Evolutionary conservation across 2,797 vertebrate species (phyloP).

Genomic region (Loris lydekkerianus): DNA sequence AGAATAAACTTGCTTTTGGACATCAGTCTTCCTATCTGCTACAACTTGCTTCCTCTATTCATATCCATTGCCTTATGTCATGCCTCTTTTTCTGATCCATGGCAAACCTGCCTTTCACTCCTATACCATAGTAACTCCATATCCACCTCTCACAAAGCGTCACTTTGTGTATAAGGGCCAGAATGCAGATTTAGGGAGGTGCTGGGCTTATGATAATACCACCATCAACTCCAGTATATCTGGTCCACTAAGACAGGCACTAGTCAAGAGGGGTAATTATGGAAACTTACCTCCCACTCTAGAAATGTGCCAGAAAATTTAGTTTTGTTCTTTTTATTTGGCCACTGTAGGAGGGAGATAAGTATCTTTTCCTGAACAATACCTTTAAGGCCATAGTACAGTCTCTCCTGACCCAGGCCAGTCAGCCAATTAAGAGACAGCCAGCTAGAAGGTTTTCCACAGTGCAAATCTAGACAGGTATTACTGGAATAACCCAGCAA

Average conservation of each 20-base stretch:
- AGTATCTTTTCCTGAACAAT: not conserved
- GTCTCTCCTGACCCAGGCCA: not conserved
- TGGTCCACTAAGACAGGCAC: not conserved
- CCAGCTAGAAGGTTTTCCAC: slow-evolving; percentile 57
- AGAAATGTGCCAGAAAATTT: slow-evolving; percentile 25
- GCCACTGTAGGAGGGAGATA: slow-evolving; percentile 12
- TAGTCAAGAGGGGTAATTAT: not conserved
- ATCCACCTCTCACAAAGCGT: not conserved
- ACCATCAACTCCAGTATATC: not conserved
- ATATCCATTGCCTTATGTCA: not conserved
- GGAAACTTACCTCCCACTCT: not conserved
- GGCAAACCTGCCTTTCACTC: not conserved
- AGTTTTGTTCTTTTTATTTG: not conserved
- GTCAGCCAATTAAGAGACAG: slow-evolving; percentile 50
- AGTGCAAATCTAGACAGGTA: not conserved
- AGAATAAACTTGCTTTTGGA: slow-evolving; percentile 31
- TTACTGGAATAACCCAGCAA: slow-evolving; percentile 34
- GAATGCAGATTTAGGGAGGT: slow-evolving; percentile 2
- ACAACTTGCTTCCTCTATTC: not conserved
- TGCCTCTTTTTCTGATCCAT: not conserved
- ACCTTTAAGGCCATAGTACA: not conserved
- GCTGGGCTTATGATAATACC: not conserved
- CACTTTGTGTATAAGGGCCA: not conserved
- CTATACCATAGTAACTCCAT: not conserved
- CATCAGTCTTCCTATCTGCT: not conserved